A percentile compares a stretch with the other conserved stretches of the same genome.
phyloP scores from a whole-genome alignment of 2,888 invertebrate species.

The Serripes groenlandicus region DNA sequence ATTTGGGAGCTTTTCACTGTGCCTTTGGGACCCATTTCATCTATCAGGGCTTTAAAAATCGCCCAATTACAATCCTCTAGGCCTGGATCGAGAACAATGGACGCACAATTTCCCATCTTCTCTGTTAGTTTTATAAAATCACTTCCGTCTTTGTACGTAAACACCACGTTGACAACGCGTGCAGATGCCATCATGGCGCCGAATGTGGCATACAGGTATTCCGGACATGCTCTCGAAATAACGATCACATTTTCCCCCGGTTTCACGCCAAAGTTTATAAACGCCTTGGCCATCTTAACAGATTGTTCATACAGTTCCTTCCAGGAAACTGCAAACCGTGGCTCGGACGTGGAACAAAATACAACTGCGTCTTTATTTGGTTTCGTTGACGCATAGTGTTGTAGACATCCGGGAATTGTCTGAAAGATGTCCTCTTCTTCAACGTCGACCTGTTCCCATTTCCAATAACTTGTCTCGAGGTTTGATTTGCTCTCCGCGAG shows the following conservation, averaged over 20 bases:
- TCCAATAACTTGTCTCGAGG: background rate
- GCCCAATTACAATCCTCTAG: slow-evolving; percentile 29
- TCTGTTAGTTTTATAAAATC: slow-evolving; percentile 47
- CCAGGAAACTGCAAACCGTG: slow-evolving; percentile 34
- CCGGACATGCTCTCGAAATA: slow-evolving; percentile 44
- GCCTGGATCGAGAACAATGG: slow-evolving; percentile 43
- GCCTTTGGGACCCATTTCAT: slow-evolving; percentile 6
- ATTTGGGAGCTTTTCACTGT: slow-evolving; percentile 14
- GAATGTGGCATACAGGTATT: slow-evolving; percentile 44
- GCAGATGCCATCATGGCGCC: slow-evolving; percentile 46
- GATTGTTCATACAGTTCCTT: slow-evolving; percentile 43
- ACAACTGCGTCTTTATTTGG: slow-evolving; percentile 41
- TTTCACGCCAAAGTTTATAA: slow-evolving; percentile 35
- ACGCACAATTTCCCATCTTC: slow-evolving; percentile 27
- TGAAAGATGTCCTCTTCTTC: too few species aligned
- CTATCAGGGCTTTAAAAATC: slow-evolving; percentile 24
- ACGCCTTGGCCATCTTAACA: slow-evolving; percentile 12
- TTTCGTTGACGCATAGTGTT: slow-evolving; percentile 17
- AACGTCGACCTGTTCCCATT: too few species aligned
- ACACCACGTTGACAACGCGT: slow-evolving; percentile 18
- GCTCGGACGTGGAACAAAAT: slow-evolving; percentile 24
- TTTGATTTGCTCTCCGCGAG: background rate
- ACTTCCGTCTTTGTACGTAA: slow-evolving; percentile 57
- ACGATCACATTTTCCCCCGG: slow-evolving; percentile 38
- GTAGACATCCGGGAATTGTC: slow-evolving; percentile 37